Base-by-base conservation (phyloP, 1,140 invertebrate species). In the Telenomus remus region DNA sequence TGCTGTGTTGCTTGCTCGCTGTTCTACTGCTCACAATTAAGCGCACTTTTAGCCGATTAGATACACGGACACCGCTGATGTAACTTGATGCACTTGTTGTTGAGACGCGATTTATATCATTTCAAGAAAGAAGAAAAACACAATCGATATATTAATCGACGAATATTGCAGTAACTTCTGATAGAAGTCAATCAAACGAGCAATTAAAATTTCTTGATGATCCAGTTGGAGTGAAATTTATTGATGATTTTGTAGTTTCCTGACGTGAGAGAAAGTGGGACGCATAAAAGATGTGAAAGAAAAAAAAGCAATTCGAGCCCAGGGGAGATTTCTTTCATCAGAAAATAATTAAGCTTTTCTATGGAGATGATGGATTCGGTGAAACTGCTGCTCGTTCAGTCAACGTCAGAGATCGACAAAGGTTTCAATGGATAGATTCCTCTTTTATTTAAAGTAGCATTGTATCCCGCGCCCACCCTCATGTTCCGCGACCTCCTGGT, bases 391-490 rank as follows among this genome's bases (percentile, higher is more conserved):
- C 82, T 86, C 87, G 84, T 79, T 88, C 87, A 87, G 86, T 88
- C 87, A 88, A 88, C 81, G 87, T 88, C 87, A 87, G 80, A 86
- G 83, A 81, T 86, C 81, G 83, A 88, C 86, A 88, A 88, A 87
- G 74, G 85, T 73, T 85, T 87, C 86, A 86, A 88, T 87, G 83
- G 86, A 84, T 87, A 83, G 85, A 86, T 74, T 83, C 80, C 80
- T 88, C 84, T 82, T 88, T 88, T 88, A 88, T 88, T 88, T 88
- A 88, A 88, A 88, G 85, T 88, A 88, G 86, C 85, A 85, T 88
- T 88, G 86, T 88, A 84, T 87, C 81, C 81, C 82, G 71, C 74
- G 56, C 63, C 69, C 71, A 78, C 76, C 73, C 81, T 83, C 80
- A 73, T 80, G 80, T 76, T 79, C 61, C 33, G 48, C 56, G 63